phyloP scores from a whole-genome alignment of 1,140 invertebrate species.

The Orius insidiosus region DNA sequence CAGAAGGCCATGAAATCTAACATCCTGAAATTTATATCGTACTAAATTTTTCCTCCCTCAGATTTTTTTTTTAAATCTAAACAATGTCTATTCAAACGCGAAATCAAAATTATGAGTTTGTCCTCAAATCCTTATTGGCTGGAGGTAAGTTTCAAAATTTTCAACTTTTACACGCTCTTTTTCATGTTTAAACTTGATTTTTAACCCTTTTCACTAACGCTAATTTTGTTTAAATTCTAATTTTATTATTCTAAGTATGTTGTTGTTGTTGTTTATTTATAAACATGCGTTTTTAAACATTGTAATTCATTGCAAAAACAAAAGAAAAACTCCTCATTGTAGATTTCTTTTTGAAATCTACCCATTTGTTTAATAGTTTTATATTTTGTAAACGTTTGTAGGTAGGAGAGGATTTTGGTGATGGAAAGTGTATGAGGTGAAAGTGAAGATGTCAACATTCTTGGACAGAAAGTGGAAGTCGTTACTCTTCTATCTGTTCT shows the following conservation, averaged over 20 bases:
- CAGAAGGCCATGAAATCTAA: slow-evolving; percentile 8
- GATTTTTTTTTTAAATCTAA: neutral
- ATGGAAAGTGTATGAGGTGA: neutral
- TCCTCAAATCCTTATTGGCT: slow-evolving; percentile 18
- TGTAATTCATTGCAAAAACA: no score
- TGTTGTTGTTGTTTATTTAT: no score
- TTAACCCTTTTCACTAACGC: no score
- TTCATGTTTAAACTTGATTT: no score
- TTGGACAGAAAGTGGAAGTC: neutral
- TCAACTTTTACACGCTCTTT: no score
- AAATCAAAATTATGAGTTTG: slow-evolving; percentile 14
- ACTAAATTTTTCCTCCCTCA: neutral
- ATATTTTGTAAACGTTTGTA: neutral
- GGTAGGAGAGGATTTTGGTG: neutral
- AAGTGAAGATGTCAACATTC: neutral
- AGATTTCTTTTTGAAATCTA: no score
- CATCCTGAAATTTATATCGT: slow-evolving; percentile 1
- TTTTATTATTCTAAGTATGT: no score
- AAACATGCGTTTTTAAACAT: no score
- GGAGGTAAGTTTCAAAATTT: slow-evolving; percentile 16
- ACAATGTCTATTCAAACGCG: slow-evolving; percentile 19
- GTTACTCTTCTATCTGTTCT: neutral
- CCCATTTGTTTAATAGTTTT: neutral
- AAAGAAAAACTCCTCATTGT: no score
- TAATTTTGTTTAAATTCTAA: no score